These are phyloP conservation scores for Trachymyrmex septentrionalis DNA, from an alignment of 1,140 invertebrate species.

Conservation along the genomic window DNA sequence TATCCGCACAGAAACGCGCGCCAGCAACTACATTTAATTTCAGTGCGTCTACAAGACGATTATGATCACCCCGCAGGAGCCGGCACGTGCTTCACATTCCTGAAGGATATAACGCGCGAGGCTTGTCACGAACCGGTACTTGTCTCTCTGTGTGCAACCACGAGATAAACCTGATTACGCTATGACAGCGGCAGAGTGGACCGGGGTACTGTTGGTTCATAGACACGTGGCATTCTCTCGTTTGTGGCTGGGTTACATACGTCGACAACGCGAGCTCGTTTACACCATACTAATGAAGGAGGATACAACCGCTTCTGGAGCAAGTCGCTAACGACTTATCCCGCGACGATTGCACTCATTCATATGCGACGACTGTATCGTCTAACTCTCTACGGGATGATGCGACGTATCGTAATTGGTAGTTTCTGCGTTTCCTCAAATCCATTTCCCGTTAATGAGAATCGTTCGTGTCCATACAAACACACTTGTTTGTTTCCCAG, in stretches of 20 bases:
- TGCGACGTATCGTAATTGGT: conserved; percentile 44
- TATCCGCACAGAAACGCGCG: conserved; percentile 11
- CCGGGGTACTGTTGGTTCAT: conserved; percentile 53
- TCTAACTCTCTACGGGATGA: conserved; percentile 21
- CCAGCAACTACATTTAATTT: conserved; percentile 38
- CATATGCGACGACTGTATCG: conserved; percentile 22
- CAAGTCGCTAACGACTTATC: conserved; percentile 58
- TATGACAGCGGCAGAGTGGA: conserved; percentile 66
- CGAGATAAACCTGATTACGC: conserved; percentile 75
- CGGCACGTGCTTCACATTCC: conserved; percentile 56
- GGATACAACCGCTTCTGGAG: conserved; percentile 48
- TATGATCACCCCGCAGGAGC: conserved; percentile 27
- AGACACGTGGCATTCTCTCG: conserved; percentile 70
- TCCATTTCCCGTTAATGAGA: conserved; percentile 34
- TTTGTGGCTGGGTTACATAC: conserved; percentile 55
- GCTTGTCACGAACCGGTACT: conserved; percentile 60
- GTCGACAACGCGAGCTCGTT: conserved; percentile 68
- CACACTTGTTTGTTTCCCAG: not conserved
- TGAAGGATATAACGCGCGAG: conserved; percentile 67
- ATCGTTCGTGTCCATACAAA: not conserved
- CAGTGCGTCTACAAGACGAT: conserved; percentile 49
- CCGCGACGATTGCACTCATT: conserved; percentile 48
- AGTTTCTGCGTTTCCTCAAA: conserved; percentile 21
- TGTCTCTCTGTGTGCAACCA: conserved; percentile 72
- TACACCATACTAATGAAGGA: conserved; percentile 64